Conservation (phyloP, 2,888 invertebrate species). For the Alviniconcha strummeri region DNA sequence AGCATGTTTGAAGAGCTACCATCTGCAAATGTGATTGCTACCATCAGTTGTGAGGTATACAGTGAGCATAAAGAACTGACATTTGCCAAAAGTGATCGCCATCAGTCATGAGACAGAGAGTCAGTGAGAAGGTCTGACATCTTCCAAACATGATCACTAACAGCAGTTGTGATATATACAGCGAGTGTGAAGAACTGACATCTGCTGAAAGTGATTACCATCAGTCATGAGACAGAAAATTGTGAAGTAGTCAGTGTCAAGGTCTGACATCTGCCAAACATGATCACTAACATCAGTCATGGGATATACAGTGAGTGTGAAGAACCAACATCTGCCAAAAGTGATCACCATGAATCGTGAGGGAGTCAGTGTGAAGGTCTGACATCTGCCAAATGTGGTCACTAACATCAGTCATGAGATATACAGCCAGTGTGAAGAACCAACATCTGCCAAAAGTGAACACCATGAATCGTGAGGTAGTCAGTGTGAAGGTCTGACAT, state of each 20-base stretch:
- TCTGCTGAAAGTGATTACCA: not conserved
- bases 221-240: not conserved
- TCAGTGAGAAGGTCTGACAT: not conserved
- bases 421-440: not conserved
- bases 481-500: not conserved
- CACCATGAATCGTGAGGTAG: not conserved
- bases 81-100: too few species aligned
- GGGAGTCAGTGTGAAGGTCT: not conserved
- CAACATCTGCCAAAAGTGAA: not conserved
- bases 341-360: too few species aligned
- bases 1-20: not conserved
- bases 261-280: too few species aligned
- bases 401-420: not conserved
- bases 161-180: not conserved
- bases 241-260: not conserved
- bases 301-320: too few species aligned
- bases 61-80: too few species aligned
- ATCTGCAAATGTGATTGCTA: not conserved
- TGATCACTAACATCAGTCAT: too few species aligned
- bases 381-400: not conserved
- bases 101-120: too few species aligned
- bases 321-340: too few species aligned
- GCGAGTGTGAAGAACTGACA: not conserved
- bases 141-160: not conserved
- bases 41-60: too few species aligned